Evolutionary conservation across 2,888 invertebrate genomes (phyloP), one percentile per base, ranked within the genome.

Genomic region (Euclidia mi): DNA sequence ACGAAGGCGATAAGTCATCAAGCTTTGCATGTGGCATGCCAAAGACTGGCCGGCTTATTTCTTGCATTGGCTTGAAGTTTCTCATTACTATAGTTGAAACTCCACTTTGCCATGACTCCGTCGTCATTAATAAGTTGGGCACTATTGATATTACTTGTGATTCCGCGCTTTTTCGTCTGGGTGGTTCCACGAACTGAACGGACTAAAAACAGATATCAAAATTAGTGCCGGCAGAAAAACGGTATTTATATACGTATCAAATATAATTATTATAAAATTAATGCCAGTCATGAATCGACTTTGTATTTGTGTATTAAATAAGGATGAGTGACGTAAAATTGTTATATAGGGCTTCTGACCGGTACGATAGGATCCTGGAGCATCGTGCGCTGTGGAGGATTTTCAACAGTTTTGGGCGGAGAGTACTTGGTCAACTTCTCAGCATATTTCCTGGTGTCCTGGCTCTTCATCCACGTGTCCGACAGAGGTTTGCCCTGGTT

Each of bases 401-500:
- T 25, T 25, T 25, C 20, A 7, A 25, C 20, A 25, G 2, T 6
- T 11, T 35, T 47, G 53, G 66, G 35, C 2, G 62, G 47, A 7
- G 45, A 38, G 51, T 82, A 89, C 45, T 83, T 85, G 7, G 81
- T 78, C 1, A 90, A 81, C 46, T 77, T 79, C 40, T 85, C 80
- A 0, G 85, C 88, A 47, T 90, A 91, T 34, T 73, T 79, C 17
- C 81, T 80, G 1, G 80, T 79, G 20, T 89, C 88, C 7, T 84
- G 67, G 0, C 78, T 71, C 46, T 83, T 82, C 3, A 75, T 53
- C 87, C 84, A 87, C n/a, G 84, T 63, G 20, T 84, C 76, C 0
- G 79, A 68, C 0, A 89, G 65, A 0, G 83, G 76, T 14, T 75
- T 41, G 10, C 37, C 35, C 25, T n/a, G 20, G 17, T 10, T 76